Evolutionary conservation across 2,888 invertebrate species (phyloP).

Genomic region (Eupithecia tripunctaria): DNA sequence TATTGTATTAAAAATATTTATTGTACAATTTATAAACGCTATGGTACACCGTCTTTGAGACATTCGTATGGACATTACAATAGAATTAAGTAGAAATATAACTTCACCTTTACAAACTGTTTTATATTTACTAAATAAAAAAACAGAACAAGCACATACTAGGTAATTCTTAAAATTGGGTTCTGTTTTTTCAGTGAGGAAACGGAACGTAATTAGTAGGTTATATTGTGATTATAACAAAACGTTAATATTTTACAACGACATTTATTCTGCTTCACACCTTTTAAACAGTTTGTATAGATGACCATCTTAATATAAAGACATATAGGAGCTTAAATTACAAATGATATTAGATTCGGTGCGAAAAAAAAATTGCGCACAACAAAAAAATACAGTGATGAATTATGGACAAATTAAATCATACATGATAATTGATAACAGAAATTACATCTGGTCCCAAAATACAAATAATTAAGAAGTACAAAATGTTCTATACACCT

Average conservation of each 20-base stretch:
- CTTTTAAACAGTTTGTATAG: background rate
- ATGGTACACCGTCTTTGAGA: constrained; percentile 37
- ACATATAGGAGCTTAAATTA: background rate
- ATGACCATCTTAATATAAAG: background rate
- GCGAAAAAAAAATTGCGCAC: background rate
- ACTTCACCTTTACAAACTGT: background rate
- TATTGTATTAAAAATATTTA: constrained; percentile 36
- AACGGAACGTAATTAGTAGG: no score
- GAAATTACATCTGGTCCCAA: constrained; percentile 24
- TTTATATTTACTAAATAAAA: background rate
- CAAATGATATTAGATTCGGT: background rate
- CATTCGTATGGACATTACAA: constrained; percentile 27
- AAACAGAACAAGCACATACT: background rate
- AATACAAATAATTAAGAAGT: constrained; percentile 5
- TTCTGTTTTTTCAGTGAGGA: no score
- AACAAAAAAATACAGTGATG: background rate
- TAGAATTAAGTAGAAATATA: background rate
- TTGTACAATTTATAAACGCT: constrained; percentile 34
- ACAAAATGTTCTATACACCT: background rate
- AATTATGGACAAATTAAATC: background rate
- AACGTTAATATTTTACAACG: background rate
- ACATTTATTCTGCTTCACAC: background rate
- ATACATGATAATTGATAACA: background rate
- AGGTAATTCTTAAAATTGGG: background rate
- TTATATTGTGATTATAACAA: no score